phyloP scores from a whole-genome alignment of 2,113 vertebrate genomes.

The Lethenteron camtschaticum region DNA sequence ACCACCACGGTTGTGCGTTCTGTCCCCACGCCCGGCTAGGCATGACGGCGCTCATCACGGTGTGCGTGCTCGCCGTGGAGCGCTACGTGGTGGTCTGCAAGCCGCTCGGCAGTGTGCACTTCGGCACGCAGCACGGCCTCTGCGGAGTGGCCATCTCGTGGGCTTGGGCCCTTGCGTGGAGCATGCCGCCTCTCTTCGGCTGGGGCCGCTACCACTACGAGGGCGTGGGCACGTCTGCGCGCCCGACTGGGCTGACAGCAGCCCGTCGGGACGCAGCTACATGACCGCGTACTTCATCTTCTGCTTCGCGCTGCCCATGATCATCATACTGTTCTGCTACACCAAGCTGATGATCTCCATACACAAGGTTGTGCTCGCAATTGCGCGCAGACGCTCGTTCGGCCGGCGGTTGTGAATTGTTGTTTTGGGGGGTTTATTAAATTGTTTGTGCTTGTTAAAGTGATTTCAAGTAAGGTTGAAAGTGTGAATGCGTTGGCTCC shows the following conservation, averaged over 20 bases:
- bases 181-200: background rate
- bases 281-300: background rate
- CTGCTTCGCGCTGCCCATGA: background rate
- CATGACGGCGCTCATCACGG: background rate
- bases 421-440: too few species aligned
- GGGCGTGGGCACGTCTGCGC: background rate
- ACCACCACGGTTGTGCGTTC: too few species aligned
- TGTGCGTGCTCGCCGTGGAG: background rate
- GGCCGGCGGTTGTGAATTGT: too few species aligned
- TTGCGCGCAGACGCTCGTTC: background rate
- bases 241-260: background rate
- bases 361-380: background rate
- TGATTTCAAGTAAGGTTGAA: too few species aligned
- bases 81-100: constrained; percentile 4
- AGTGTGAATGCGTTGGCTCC: too few species aligned
- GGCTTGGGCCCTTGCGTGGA: background rate
- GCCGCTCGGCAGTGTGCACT: background rate
- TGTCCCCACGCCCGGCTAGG: background rate
- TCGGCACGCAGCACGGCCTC: background rate
- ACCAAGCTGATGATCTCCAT: background rate
- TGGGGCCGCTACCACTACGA: background rate
- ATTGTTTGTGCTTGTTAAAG: too few species aligned
- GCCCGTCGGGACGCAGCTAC: background rate
- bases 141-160: background rate
- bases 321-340: background rate